These are phyloP conservation scores for Hermodice carunculata DNA, from an alignment of 2,888 invertebrate species.

Conservation along the genomic window DNA sequence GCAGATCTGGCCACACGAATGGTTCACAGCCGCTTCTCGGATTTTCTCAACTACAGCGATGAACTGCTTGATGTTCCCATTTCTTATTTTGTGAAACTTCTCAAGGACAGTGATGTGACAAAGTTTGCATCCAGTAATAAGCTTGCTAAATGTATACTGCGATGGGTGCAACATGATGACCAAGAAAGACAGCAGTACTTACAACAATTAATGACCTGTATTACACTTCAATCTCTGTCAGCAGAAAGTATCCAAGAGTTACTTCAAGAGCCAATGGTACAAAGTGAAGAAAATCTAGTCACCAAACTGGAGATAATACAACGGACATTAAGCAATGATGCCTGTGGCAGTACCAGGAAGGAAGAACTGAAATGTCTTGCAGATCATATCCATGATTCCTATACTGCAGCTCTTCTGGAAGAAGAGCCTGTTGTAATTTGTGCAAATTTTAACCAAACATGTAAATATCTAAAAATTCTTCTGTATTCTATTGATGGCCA, in stretches of 20 bases:
- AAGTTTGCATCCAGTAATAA: constrained; percentile 58
- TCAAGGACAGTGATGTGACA: constrained; percentile 56
- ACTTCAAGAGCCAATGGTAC: neutral
- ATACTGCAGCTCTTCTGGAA: neutral
- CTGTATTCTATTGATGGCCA: constrained; percentile 56
- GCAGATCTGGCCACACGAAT: constrained; percentile 54
- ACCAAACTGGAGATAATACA: neutral
- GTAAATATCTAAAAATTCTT: constrained; percentile 61
- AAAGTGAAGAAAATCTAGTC: neutral
- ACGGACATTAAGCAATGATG: neutral
- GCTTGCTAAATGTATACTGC: constrained; percentile 52
- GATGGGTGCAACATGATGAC: constrained; percentile 59
- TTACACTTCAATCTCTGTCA: constrained; percentile 9
- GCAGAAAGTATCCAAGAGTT: neutral
- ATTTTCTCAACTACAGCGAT: constrained; percentile 60
- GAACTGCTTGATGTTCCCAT: constrained; percentile 61
- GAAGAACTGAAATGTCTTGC: no score
- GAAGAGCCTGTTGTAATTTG: constrained; percentile 51
- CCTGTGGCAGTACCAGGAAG: no score
- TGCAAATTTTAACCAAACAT: constrained; percentile 59
- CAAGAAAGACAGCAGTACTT: constrained; percentile 41
- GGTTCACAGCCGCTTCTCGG: constrained; percentile 63
- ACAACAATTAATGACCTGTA: constrained; percentile 13
- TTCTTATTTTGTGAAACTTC: constrained; percentile 50
- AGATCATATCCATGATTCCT: neutral